Evolutionary conservation across 1,140 invertebrate genomes (phyloP).

Genomic region (Lithobius niger): DNA sequence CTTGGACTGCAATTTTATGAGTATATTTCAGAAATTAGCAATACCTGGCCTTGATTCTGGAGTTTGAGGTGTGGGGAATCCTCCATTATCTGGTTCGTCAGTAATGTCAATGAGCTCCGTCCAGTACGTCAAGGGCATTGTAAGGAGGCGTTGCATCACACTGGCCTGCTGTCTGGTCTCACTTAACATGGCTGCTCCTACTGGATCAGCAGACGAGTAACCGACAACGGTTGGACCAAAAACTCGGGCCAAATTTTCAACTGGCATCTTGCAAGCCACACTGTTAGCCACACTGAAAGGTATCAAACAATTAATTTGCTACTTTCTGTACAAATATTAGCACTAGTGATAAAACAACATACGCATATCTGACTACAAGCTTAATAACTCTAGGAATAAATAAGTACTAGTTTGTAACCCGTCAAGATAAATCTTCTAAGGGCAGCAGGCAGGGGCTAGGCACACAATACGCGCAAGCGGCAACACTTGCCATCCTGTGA

Average conservation of each 20-base stretch:
- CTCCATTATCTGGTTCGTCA: neutral
- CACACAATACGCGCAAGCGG: no score
- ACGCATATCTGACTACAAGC: no score
- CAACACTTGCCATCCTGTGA: no score
- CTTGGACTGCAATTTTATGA: no score
- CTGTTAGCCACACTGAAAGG: conserved; percentile 48
- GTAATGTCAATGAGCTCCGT: neutral
- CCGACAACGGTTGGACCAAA: conserved; percentile 77
- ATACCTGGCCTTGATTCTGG: neutral
- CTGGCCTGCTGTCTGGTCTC: conserved; percentile 43
- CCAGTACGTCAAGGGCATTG: neutral
- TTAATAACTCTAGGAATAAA: no score
- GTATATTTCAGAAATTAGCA: no score
- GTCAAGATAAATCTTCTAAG: no score
- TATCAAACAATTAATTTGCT: no score
- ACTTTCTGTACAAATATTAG: no score
- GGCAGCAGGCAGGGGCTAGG: no score
- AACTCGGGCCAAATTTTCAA: conserved; percentile 58
- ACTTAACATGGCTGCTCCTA: conserved; percentile 44
- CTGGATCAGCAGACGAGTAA: conserved; percentile 51
- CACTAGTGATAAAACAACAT: no score
- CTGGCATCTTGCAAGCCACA: conserved; percentile 61
- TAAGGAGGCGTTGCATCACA: neutral
- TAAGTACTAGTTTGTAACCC: no score
- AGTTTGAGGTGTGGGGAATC: neutral